Evolutionary conservation across 2,797 vertebrate genomes (phyloP), one percentile per base, ranked within the genome.

Genomic region (Neosilurus hyrtlii): DNA sequence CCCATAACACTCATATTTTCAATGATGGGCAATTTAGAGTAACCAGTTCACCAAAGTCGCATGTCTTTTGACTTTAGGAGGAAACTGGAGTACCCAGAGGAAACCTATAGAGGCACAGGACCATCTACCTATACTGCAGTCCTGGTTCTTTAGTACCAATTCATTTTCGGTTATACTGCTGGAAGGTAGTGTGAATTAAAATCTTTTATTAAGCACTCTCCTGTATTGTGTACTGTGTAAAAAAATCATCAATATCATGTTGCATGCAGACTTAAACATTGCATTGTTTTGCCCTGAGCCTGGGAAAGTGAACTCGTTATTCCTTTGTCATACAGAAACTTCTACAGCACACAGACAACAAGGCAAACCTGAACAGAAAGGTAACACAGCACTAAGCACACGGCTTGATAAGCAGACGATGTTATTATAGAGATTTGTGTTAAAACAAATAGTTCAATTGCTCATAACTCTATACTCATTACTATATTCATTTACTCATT

Each of bases 371-470:
- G 82, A 49, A 82, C 81, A 70, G 35, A 74, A 85, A 49, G 24
- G 73, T 54, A 78, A 75, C n/a, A 81, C 51, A 84, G 49, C 52
- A 73, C 78, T 70, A 68, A 86, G 49, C 59, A 83, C 18, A 71
- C 72, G 89, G 84, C 89, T 90, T 91, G 89, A 91, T 89, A 86
- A 71, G 82, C 74, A 85, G 82, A 87, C 85, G 88, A 90, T 90
- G 88, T 90, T 90, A 90, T 91, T 88, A 74, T 18, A 5, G 63
- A 22, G 86, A 89, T 90, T 91, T 90, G 88, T 92, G 90, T 93
- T 93, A 14, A 92, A 92, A 91, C 87, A 95, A 96, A 95, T 90
- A 96, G 84, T 91, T 83, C 90, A 93, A 95, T 96, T 92, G 26
- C 90, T 90, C 82, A 77, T 86, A 93, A 92, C 91, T 95, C 93